Evolutionary conservation across 2,797 vertebrate genomes (phyloP).

Genomic region (Eidolon dupreanum): DNA sequence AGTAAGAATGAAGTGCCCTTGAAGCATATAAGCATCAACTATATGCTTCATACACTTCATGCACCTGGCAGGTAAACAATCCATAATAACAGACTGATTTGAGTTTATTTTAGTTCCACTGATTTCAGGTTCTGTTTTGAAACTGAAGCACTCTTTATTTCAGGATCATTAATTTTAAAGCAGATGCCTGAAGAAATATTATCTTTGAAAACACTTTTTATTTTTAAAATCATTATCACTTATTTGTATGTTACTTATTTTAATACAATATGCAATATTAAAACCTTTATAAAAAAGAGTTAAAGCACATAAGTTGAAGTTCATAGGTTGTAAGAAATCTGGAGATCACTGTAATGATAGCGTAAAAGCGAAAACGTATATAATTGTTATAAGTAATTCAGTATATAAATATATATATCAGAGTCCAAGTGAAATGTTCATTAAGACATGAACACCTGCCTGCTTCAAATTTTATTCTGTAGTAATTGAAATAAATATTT

Average conservation of each 20-base stretch:
- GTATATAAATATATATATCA: not conserved
- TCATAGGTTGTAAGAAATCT: not conserved
- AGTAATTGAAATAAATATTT: not conserved
- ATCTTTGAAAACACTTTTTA: not conserved
- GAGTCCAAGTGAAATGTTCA: not conserved
- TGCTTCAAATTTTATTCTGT: not conserved
- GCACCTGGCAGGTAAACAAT: not conserved
- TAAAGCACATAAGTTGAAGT: not conserved
- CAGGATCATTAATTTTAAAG: not conserved
- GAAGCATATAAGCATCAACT: too few species aligned
- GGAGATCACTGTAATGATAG: not conserved
- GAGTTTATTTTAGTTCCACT: not conserved
- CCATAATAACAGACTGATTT: not conserved
- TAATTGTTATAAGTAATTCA: not conserved
- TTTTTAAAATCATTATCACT: not conserved
- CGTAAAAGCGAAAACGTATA: not conserved
- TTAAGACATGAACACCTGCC: not conserved
- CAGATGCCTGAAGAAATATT: not conserved
- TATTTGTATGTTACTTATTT: not conserved
- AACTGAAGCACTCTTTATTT: constrained; percentile 6
- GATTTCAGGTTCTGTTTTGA: not conserved
- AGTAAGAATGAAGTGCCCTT: not conserved
- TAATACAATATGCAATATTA: not conserved
- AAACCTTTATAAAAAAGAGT: not conserved
- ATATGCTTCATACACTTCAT: not conserved